These are phyloP conservation scores for Pseudomyrmex cubaensis DNA, from an alignment of 1,140 invertebrate genomes.

Conservation along the genomic window DNA sequence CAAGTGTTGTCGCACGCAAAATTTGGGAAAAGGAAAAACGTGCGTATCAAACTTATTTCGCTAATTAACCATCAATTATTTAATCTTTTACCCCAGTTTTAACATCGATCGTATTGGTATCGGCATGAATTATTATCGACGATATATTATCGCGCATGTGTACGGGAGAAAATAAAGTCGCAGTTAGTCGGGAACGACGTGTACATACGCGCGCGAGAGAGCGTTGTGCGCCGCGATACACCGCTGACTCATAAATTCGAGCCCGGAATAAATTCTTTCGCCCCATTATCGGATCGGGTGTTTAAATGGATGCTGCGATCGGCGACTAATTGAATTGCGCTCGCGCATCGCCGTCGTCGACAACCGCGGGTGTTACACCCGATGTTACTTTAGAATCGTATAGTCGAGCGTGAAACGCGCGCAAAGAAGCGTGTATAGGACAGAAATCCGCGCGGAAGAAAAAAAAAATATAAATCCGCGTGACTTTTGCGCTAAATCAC, in stretches of 20 bases:
- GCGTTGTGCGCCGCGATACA: too few relatives aligned
- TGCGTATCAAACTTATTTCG: too few relatives aligned
- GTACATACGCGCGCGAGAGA: too few relatives aligned
- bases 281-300: conserved; percentile 50
- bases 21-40: too few relatives aligned
- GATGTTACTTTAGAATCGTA: conserved; percentile 27
- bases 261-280: conserved; percentile 52
- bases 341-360: conserved; percentile 39
- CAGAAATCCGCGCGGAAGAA: neutral
- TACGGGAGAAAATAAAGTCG: too few relatives aligned
- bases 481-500: conserved; percentile 4
- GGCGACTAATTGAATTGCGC: conserved; percentile 53
- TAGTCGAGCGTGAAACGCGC: conserved; percentile 2
- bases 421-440: neutral
- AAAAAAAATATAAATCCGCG: conserved; percentile 31
- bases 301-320: conserved; percentile 53
- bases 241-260: conserved; percentile 37
- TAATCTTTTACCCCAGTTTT: too few relatives aligned
- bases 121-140: too few relatives aligned
- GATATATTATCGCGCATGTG: too few relatives aligned
- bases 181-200: too few relatives aligned
- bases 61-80: too few relatives aligned
- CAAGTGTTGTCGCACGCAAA: too few relatives aligned
- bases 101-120: too few relatives aligned
- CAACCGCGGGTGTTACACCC: conserved; percentile 5